Conservation (phyloP, 2,888 invertebrate species). For the Gymnosoma rotundatum region DNA sequence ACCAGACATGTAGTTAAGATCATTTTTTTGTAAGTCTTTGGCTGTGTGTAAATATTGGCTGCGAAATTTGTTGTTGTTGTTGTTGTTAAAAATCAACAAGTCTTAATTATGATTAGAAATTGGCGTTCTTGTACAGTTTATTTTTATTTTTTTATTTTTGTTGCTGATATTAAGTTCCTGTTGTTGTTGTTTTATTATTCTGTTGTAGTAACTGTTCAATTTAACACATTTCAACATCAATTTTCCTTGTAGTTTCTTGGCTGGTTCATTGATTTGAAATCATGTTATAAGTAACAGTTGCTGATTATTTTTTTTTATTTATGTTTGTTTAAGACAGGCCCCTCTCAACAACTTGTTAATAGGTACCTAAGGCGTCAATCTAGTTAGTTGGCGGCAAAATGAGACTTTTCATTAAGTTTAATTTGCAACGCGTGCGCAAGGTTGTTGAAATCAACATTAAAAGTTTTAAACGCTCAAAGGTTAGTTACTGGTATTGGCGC, state of each 20-base stretch:
- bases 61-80: constrained; percentile 5
- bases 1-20: constrained; percentile 1
- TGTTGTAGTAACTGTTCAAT: constrained; percentile 12
- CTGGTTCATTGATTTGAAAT: constrained; percentile 34
- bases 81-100: constrained; percentile 43
- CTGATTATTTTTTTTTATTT: constrained; percentile 45
- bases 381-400: constrained; percentile 61
- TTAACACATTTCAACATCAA: constrained; percentile 44
- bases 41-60: neutral
- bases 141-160: neutral
- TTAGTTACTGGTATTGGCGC: constrained; percentile 29
- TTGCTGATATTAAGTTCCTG: constrained; percentile 46
- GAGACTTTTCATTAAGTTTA: constrained; percentile 65
- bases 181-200: constrained; percentile 33
- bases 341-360: constrained; percentile 53
- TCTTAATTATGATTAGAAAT: constrained; percentile 56
- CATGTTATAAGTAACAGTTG: constrained; percentile 14
- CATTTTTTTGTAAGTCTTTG: neutral
- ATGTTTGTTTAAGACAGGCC: constrained; percentile 39
- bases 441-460: constrained; percentile 54
- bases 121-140: constrained; percentile 16
- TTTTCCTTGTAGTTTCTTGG: constrained; percentile 23
- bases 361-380: constrained; percentile 63
- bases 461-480: constrained; percentile 23
- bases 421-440: constrained; percentile 68